These are phyloP conservation scores for Dromococcyx pavoninus DNA, from an alignment of 2,797 vertebrate species.

Conservation along the genomic window DNA sequence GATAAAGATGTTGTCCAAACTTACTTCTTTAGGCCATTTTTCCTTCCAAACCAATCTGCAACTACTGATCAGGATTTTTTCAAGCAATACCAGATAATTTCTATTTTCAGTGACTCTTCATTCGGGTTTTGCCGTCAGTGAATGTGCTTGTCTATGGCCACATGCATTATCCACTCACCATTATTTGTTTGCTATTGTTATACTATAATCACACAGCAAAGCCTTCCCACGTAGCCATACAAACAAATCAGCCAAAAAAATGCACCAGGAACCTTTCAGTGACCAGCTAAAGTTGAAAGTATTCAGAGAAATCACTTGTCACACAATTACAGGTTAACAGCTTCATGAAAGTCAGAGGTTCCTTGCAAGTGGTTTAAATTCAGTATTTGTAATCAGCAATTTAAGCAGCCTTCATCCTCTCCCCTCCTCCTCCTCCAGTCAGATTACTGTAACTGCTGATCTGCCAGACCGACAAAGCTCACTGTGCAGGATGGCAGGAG, in stretches of 20 bases:
- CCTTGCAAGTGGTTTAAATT: neutral
- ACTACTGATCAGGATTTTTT: neutral
- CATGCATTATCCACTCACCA: neutral
- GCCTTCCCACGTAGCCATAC: neutral
- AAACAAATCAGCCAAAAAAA: neutral
- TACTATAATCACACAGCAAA: neutral
- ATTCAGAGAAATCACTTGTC: neutral
- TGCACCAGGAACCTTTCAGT: neutral
- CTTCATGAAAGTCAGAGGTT: neutral
- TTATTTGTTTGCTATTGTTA: neutral
- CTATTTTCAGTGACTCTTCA: neutral
- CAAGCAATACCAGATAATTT: neutral
- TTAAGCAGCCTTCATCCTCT: neutral
- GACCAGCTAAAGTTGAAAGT: neutral
- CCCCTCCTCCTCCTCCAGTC: neutral
- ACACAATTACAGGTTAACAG: neutral
- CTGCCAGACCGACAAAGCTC: neutral
- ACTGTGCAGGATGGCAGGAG: neutral
- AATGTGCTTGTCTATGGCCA: neutral
- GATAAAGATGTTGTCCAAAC: neutral
- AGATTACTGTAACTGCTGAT: neutral
- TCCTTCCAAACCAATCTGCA: neutral
- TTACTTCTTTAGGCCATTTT: neutral
- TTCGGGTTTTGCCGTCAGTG: neutral
- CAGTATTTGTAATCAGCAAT: neutral